phyloP scores from a whole-genome alignment of 1,140 invertebrate species.

The Drosophila yakuba region DNA sequence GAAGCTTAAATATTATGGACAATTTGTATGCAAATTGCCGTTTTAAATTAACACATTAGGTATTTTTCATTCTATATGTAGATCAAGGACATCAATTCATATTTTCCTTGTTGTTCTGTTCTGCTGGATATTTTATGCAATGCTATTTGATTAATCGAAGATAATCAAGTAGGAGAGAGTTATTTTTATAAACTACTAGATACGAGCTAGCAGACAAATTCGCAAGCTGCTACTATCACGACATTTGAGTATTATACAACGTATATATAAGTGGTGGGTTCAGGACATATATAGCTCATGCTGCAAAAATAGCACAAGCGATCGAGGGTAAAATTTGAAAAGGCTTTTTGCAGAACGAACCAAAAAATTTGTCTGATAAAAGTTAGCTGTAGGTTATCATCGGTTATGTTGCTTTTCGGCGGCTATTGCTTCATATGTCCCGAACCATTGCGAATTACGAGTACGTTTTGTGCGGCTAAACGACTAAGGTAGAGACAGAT shows the following conservation, averaged over 20 bases:
- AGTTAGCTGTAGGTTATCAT: not conserved
- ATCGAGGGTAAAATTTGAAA: not conserved
- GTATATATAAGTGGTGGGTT: slow-evolving; percentile 51
- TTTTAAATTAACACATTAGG: slow-evolving; percentile 56
- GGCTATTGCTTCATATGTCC: slow-evolving; percentile 18
- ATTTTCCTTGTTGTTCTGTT: slow-evolving; percentile 9
- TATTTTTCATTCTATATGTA: slow-evolving; percentile 35
- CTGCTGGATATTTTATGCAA: slow-evolving; percentile 5
- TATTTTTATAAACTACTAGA: slow-evolving; percentile 53
- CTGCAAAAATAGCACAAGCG: slow-evolving; percentile 8
- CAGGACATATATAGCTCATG: slow-evolving; percentile 33
- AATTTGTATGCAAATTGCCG: slow-evolving; percentile 44
- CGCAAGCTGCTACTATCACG: slow-evolving; percentile 76
- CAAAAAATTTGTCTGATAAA: not conserved
- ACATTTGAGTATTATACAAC: slow-evolving; percentile 81
- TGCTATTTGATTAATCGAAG: slow-evolving; percentile 17
- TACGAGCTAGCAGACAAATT: slow-evolving; percentile 70
- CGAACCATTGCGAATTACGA: slow-evolving; percentile 43
- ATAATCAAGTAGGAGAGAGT: slow-evolving; percentile 18
- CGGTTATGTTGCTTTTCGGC: slow-evolving; percentile 4
- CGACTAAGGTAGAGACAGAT: slow-evolving; percentile 60
- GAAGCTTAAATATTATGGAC: slow-evolving; percentile 68
- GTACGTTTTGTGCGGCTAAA: slow-evolving; percentile 48
- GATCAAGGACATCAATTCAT: slow-evolving; percentile 17
- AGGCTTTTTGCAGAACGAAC: not conserved